Percentiles rank a stretch among this genome's conserved stretches.
Conservation (phyloP, 2,113 vertebrate species). For the Sapayoa aenigma region DNA sequence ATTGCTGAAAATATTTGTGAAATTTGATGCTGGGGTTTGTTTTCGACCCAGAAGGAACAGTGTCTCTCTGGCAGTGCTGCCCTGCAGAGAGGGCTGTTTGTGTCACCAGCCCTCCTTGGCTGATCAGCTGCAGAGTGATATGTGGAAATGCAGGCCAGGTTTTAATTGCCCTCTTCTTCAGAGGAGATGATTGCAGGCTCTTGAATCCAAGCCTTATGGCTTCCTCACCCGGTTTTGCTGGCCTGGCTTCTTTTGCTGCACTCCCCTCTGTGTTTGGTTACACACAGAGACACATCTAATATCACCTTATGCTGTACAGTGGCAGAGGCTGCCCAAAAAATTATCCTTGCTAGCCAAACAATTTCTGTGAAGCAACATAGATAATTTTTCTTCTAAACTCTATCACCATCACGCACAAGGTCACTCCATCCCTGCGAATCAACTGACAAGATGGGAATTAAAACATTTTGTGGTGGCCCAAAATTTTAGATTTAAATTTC, state of each 20-base stretch:
- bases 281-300: background rate
- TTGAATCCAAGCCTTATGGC: background rate
- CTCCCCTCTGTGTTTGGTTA: background rate
- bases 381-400: background rate
- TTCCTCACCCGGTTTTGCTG: background rate
- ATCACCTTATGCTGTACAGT: background rate
- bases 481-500: background rate
- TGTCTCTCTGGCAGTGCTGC: background rate
- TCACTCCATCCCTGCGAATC: background rate
- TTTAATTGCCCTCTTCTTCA: slow-evolving; percentile 4
- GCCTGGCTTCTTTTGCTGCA: background rate
- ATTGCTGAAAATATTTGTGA: background rate
- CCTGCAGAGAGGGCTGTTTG: background rate
- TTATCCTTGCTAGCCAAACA: background rate
- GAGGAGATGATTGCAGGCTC: background rate
- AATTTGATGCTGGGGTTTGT: background rate
- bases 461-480: background rate
- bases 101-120: background rate
- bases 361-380: background rate
- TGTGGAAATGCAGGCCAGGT: background rate
- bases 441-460: background rate
- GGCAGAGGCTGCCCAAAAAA: background rate
- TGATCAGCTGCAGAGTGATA: background rate
- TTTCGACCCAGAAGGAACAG: background rate
- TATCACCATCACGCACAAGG: background rate